Evolutionary conservation across 2,888 invertebrate genomes (phyloP), one percentile per base, ranked within the genome.

Genomic region (Conistra vaccinii): DNA sequence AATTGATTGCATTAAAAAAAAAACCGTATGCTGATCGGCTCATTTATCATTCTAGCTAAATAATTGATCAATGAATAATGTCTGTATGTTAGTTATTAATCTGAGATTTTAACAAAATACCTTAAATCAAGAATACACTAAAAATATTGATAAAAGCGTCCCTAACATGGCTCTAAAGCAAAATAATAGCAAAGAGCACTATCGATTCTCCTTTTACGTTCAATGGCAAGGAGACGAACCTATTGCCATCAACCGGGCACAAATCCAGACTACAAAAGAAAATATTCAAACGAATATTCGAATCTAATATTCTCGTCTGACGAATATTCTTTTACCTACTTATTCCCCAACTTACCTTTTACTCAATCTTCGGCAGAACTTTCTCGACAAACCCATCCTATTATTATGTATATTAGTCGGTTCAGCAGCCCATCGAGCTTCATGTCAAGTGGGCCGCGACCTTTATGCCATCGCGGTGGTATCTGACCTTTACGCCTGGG

Each of bases 401-500:
- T 65, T 73, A 81, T 85, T 75, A 76, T 72, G 65, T 68, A 71
- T 76, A 76, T 80, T 82, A 71, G 69, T 66, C 20, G 3, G 55
- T 70, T 48, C 65, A 63, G 73, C 74, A 74, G 78, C 65, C 42
- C 48, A 84, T 63, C 39, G 62, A 45, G 73, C 65, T 67, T 77
- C 78, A 80, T 73, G 84, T 80, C 80, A 77, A 82, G 75, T 78
- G 66, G 60, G 73, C 62, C 74, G 26, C 73, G 86, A 85, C 86
- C 89, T 88, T 85, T 87, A 73, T 67, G 66, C 74, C 55, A 62
- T 67, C 73, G 84, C 85, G 73, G 84, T 85, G 83, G 85, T 88
- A 87, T 83, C 86, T 85, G 85, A 88, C 88, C 89, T 89, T 88
- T 89, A 48, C 63, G 77, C 69, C 66, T 67, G 78, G 63, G 74